These are phyloP conservation scores for Himalopsyche tibetana DNA, from an alignment of 2,888 invertebrate species.

Conservation along the genomic window DNA sequence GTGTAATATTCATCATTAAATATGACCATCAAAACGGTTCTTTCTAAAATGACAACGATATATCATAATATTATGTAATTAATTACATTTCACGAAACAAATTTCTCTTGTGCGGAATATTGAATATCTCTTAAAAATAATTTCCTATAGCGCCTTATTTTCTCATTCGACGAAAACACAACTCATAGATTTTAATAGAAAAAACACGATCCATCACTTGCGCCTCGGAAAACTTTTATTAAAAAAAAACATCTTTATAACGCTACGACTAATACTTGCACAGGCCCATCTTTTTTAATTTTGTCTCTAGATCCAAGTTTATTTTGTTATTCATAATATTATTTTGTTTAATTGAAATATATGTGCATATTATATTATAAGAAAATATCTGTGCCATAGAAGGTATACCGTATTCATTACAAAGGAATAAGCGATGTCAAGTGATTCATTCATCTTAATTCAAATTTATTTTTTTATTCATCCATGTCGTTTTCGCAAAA, in stretches of 20 bases:
- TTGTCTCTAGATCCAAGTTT: neutral
- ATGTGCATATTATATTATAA: neutral
- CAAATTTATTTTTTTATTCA: neutral
- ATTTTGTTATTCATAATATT: neutral
- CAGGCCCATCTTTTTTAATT: conserved; percentile 4
- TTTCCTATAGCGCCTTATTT: neutral
- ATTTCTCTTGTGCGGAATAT: neutral
- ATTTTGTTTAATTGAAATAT: neutral
- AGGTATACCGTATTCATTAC: neutral
- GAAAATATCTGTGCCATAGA: neutral
- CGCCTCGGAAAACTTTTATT: neutral
- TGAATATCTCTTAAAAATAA: conserved; percentile 5
- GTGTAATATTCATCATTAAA: neutral
- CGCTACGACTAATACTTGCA: neutral
- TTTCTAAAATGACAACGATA: too few species aligned
- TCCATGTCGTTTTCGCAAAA: too few species aligned
- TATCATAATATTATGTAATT: neutral
- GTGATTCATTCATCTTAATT: neutral
- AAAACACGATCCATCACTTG: conserved; percentile 27
- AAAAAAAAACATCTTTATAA: conserved; percentile 9
- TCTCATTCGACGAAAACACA: neutral
- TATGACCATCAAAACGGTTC: too few species aligned
- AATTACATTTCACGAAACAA: neutral
- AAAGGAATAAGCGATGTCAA: neutral
- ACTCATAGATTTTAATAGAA: conserved; percentile 30